A percentile compares a stretch with the other conserved stretches of the same genome.
phyloP scores from a whole-genome alignment of 2,113 vertebrate genomes.

The Leucopsar rothschildi region DNA sequence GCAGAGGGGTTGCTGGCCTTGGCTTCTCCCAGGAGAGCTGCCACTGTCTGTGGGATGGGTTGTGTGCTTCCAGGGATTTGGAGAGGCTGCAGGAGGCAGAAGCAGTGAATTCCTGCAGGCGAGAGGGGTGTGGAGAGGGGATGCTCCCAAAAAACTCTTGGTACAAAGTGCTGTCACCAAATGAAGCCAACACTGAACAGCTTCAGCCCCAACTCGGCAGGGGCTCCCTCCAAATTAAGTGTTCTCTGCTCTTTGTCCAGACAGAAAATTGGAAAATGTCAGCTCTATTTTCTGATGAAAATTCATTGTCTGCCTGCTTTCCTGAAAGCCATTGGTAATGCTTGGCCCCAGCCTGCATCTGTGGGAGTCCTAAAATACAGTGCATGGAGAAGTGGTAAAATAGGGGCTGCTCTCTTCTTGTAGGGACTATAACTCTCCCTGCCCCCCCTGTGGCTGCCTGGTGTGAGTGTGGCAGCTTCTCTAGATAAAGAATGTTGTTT shows the following conservation, averaged over 20 bases:
- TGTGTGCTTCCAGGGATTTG: fast-evolving
- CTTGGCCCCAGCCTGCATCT: background rate
- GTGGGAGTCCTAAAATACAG: background rate
- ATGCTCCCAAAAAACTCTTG: background rate
- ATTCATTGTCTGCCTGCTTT: conserved; percentile 28
- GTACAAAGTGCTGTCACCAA: too few species aligned
- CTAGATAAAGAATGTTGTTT: background rate
- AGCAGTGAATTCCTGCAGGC: background rate
- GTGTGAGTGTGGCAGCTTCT: background rate
- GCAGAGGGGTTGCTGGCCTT: background rate
- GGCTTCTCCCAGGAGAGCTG: background rate
- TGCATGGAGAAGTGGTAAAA: background rate
- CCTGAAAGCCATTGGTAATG: background rate
- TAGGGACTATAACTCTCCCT: background rate
- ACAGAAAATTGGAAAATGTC: conserved; percentile 15
- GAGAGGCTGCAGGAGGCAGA: background rate
- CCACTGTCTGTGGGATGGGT: fast-evolving
- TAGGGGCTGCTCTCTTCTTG: background rate
- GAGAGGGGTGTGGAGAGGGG: background rate
- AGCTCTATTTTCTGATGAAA: conserved; percentile 25
- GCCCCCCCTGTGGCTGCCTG: background rate
- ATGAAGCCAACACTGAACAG: background rate
- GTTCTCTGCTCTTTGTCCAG: conserved; percentile 2
- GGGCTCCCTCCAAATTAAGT: background rate
- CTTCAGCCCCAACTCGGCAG: background rate